A percentile compares a stretch with the other conserved stretches of the same genome.
phyloP scores from a whole-genome alignment of 2,888 invertebrate species.

The Chrysomela aeneicollis region DNA sequence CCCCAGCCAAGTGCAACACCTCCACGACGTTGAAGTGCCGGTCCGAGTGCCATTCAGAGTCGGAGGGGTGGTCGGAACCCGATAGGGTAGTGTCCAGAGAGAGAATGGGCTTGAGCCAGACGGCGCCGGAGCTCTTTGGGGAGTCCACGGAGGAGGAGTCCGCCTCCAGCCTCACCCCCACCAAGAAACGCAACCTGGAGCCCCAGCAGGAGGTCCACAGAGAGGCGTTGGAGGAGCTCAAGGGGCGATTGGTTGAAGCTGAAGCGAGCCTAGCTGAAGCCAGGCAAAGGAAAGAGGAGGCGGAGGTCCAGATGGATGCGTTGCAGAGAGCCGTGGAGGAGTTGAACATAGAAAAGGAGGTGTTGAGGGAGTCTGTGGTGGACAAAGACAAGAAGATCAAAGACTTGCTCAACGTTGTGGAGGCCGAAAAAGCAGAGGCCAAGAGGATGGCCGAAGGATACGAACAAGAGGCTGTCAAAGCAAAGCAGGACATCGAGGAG shows the following conservation, averaged over 20 bases:
- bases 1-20: slow-evolving; percentile 40
- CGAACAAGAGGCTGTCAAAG: slow-evolving; percentile 37
- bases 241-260: slow-evolving; percentile 50
- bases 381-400: slow-evolving; percentile 53
- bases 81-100: slow-evolving; percentile 83
- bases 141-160: slow-evolving; percentile 55
- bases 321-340: slow-evolving; percentile 49
- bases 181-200: slow-evolving; percentile 24
- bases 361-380: slow-evolving; percentile 47
- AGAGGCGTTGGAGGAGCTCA: slow-evolving; percentile 51
- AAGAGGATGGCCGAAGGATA: slow-evolving; percentile 31
- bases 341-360: slow-evolving; percentile 39
- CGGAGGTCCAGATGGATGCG: slow-evolving; percentile 31
- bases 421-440: slow-evolving; percentile 51
- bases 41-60: slow-evolving; percentile 68
- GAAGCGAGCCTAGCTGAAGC: slow-evolving; percentile 42
- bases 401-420: slow-evolving; percentile 52
- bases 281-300: slow-evolving; percentile 43
- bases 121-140: slow-evolving; percentile 44
- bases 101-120: slow-evolving; percentile 73
- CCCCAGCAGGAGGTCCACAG: slow-evolving; percentile 61
- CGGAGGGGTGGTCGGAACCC: slow-evolving; percentile 89
- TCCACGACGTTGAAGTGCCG: slow-evolving; percentile 49
- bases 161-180: slow-evolving; percentile 27
- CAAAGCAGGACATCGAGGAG: slow-evolving; percentile 44